These are phyloP conservation scores for Notoglanidium macrostoma DNA, from an alignment of 2,797 vertebrate genomes.

Conservation along the genomic window DNA sequence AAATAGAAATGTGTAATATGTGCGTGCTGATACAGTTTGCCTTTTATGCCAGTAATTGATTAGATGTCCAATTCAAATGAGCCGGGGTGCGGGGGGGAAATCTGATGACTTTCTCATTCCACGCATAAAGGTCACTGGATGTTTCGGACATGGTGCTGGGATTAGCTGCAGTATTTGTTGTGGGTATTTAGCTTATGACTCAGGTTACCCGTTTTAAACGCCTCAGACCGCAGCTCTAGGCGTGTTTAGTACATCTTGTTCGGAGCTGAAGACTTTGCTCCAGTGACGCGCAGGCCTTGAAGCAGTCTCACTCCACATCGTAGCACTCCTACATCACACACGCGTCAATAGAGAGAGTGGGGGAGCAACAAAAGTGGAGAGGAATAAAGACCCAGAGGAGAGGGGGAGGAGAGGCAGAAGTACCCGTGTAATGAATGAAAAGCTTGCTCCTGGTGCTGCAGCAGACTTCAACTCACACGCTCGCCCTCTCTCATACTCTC, in stretches of 20 bases:
- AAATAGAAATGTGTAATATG: not conserved
- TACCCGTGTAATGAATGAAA: slow-evolving; percentile 56
- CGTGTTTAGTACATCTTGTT: not conserved
- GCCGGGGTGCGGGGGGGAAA: no score
- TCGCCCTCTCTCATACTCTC: no score
- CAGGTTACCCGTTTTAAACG: not conserved
- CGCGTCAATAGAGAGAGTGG: slow-evolving; percentile 5
- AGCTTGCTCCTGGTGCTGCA: slow-evolving; percentile 65
- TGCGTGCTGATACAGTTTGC: not conserved
- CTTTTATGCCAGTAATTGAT: not conserved
- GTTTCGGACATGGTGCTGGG: not conserved
- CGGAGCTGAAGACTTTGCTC: slow-evolving; percentile 25
- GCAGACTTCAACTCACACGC: not conserved
- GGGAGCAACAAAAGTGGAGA: slow-evolving; percentile 37
- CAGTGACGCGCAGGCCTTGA: slow-evolving; percentile 18
- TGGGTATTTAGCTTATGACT: not conserved
- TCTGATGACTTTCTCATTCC: not conserved
- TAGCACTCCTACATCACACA: slow-evolving; percentile 29
- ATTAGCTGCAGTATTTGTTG: not conserved
- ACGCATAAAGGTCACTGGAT: slow-evolving; percentile 5
- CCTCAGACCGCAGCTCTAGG: slow-evolving; percentile 18
- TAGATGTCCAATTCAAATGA: not conserved
- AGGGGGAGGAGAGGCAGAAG: slow-evolving; percentile 43
- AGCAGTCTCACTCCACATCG: slow-evolving; percentile 35
- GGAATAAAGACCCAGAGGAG: slow-evolving; percentile 38